Conservation (phyloP, 2,888 invertebrate species). For the Bimastos eiseni region DNA sequence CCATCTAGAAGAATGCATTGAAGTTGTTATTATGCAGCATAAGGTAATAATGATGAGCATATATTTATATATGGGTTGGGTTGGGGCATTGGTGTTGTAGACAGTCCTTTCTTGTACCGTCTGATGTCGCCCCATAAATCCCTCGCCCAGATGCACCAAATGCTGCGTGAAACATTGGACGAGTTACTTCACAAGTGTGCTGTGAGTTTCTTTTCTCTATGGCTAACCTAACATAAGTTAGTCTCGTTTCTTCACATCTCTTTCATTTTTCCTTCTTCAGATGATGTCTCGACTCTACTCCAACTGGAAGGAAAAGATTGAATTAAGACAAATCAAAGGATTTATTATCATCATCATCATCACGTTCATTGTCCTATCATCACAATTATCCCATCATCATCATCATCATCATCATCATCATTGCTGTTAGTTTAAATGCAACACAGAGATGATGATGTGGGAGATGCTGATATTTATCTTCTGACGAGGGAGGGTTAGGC, state of each 20-base stretch:
- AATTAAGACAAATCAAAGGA: neutral
- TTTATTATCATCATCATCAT: neutral
- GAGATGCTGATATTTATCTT: neutral
- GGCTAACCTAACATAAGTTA: neutral
- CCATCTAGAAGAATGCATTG: neutral
- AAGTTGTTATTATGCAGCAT: no score
- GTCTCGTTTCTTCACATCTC: neutral
- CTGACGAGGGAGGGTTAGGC: neutral
- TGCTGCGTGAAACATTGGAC: slow-evolving; percentile 71
- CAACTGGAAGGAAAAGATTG: neutral
- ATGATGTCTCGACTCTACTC: neutral
- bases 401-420: no score
- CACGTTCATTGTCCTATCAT: neutral
- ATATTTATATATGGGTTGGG: neutral
- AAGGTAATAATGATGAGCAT: neutral
- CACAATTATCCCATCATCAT: no score
- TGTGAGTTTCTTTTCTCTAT: slow-evolving; percentile 47
- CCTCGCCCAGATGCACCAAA: slow-evolving; percentile 78
- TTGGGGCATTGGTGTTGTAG: slow-evolving; percentile 28
- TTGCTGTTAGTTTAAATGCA: no score
- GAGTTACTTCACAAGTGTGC: slow-evolving; percentile 54
- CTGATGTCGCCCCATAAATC: slow-evolving; percentile 77
- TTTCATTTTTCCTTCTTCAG: neutral
- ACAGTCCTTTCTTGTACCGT: slow-evolving; percentile 68
- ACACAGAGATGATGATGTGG: neutral